A percentile compares a stretch with the other conserved stretches of the same genome.
phyloP scores from a whole-genome alignment of 2,888 invertebrate species.

The Drosophila ustulata region DNA sequence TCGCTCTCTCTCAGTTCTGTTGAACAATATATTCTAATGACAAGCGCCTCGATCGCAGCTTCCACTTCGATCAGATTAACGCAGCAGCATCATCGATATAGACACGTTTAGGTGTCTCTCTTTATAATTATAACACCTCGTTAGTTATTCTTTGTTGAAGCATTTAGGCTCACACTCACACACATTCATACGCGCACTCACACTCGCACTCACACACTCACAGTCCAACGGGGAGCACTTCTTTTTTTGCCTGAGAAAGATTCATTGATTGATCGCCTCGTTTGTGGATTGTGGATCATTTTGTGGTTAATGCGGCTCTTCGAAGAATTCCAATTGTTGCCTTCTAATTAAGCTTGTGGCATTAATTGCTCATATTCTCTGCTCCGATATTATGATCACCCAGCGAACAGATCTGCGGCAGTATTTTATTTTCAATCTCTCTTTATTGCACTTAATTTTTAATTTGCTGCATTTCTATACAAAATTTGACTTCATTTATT shows the following conservation, averaged over 20 bases:
- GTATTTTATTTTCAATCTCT: too few species aligned
- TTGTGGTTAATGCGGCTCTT: slow-evolving; percentile 11
- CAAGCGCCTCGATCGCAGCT: slow-evolving; percentile 63
- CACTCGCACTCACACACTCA: slow-evolving; percentile 5
- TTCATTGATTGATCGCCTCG: slow-evolving; percentile 49
- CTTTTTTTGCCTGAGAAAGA: slow-evolving; percentile 15
- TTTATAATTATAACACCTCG: slow-evolving; percentile 80
- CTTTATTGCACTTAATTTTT: too few species aligned
- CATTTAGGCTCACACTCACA: slow-evolving; percentile 61
- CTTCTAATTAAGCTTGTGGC: slow-evolving; percentile 20
- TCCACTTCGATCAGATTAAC: slow-evolving; percentile 59
- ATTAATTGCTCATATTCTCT: slow-evolving; percentile 8
- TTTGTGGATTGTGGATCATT: slow-evolving; percentile 8
- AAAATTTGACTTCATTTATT: too few species aligned
- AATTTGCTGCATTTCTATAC: too few species aligned
- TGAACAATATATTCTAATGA: slow-evolving; percentile 80
- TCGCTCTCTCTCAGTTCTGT: slow-evolving; percentile 8
- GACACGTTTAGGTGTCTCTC: slow-evolving; percentile 61
- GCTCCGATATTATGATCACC: neutral
- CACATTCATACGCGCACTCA: neutral
- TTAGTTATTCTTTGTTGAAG: slow-evolving; percentile 76
- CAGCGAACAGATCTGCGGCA: neutral
- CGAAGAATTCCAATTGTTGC: slow-evolving; percentile 20
- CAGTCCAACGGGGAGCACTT: slow-evolving; percentile 20
- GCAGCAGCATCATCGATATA: slow-evolving; percentile 39